These are phyloP conservation scores for Belonocnema kinseyi DNA, from an alignment of 1,140 invertebrate species.

Conservation along the genomic window DNA sequence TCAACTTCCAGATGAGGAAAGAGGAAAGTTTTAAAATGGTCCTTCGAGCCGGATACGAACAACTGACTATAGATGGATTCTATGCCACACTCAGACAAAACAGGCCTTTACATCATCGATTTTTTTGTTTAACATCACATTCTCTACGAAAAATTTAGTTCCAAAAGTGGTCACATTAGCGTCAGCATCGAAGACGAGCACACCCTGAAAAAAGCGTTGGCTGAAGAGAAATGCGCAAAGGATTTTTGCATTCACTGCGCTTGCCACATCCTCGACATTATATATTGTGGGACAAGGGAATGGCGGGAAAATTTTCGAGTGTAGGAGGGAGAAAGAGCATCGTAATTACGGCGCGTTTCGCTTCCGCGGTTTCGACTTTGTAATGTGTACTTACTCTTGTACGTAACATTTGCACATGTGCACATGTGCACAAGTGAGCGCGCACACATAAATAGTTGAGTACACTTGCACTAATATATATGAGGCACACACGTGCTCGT, in stretches of 20 bases:
- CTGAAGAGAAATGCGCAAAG: neutral
- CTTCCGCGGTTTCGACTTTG: slow-evolving; percentile 21
- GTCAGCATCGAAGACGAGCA: neutral
- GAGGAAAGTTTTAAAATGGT: too few relatives aligned
- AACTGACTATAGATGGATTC: too few relatives aligned
- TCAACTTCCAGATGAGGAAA: neutral
- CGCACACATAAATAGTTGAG: slow-evolving; percentile 15
- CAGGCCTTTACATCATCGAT: too few relatives aligned
- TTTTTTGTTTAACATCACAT: too few relatives aligned
- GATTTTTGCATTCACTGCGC: slow-evolving; percentile 10
- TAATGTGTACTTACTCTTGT: slow-evolving; percentile 27
- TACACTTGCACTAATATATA: slow-evolving; percentile 12
- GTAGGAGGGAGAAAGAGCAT: neutral
- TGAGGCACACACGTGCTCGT: neutral
- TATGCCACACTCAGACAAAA: too few relatives aligned
- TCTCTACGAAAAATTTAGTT: too few relatives aligned
- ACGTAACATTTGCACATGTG: slow-evolving; percentile 19
- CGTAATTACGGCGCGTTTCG: neutral
- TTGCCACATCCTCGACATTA: slow-evolving; percentile 7
- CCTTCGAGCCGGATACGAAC: too few relatives aligned
- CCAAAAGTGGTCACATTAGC: neutral
- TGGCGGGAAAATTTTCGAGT: neutral
- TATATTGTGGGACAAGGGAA: neutral
- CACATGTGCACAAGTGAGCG: slow-evolving; percentile 27
- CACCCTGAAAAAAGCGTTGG: neutral